These are phyloP conservation scores for Drosophila affinis DNA, from an alignment of 2,888 invertebrate genomes.

Conservation along the genomic window DNA sequence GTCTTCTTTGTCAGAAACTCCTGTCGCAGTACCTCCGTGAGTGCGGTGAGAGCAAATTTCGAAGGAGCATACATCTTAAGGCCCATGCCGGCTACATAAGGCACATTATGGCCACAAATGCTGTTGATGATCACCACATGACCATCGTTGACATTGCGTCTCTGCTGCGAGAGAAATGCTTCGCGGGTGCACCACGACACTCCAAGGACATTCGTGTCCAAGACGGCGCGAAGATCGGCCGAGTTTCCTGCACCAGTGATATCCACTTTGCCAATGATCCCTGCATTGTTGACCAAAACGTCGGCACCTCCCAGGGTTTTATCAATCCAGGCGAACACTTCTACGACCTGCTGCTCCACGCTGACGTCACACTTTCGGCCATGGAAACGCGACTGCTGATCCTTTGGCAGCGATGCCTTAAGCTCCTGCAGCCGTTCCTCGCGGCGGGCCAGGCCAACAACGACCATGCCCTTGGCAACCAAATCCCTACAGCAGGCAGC, in stretches of 20 bases:
- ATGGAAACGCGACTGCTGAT: constrained; percentile 24
- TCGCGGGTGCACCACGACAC: constrained; percentile 84
- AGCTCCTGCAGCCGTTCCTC: constrained; percentile 86
- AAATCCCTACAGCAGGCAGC: constrained; percentile 84
- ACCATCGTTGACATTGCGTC: constrained; percentile 82
- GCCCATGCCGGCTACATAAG: constrained; percentile 50
- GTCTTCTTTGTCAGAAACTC: constrained; percentile 72
- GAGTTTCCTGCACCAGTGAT: constrained; percentile 58
- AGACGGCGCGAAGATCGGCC: constrained; percentile 65
- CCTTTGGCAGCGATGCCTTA: constrained; percentile 81
- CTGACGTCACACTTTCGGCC: constrained; percentile 24
- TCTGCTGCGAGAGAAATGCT: constrained; percentile 84
- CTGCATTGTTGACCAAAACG: constrained; percentile 93
- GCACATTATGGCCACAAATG: constrained; percentile 71
- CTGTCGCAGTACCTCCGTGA: constrained; percentile 74
- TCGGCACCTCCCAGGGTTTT: constrained; percentile 88
- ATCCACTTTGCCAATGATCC: constrained; percentile 84
- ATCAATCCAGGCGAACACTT: constrained; percentile 32
- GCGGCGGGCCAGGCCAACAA: constrained; percentile 85
- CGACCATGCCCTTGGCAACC: constrained; percentile 84
- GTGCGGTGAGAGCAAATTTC: constrained; percentile 76
- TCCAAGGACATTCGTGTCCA: constrained; percentile 84
- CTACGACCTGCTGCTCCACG: constrained; percentile 34
- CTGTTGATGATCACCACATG: constrained; percentile 84
- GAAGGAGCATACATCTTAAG: constrained; percentile 78